Evolutionary conservation across 1,140 invertebrate genomes (phyloP).

Genomic region (Drosophila sp.): DNA sequence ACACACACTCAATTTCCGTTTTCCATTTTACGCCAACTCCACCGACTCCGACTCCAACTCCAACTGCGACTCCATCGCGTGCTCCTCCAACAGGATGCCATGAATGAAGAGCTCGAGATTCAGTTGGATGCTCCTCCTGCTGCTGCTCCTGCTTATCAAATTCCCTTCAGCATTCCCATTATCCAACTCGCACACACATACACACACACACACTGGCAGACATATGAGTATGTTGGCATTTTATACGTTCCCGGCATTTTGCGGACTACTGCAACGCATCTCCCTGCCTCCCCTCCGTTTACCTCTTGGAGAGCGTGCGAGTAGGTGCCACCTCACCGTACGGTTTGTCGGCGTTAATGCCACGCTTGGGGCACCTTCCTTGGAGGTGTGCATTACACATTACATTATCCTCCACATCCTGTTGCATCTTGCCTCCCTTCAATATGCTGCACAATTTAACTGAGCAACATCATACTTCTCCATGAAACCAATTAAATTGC

Average conservation of each 20-base stretch:
- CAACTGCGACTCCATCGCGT: not conserved
- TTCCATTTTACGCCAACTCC: slow-evolving; percentile 53
- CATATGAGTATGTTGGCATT: slow-evolving; percentile 39
- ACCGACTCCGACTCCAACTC: not conserved
- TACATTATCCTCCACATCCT: slow-evolving; percentile 40
- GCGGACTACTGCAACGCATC: slow-evolving; percentile 44
- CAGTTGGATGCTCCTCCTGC: slow-evolving; percentile 39
- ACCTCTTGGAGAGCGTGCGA: too few relatives aligned
- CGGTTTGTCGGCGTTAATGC: slow-evolving; percentile 57
- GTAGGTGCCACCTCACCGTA: slow-evolving; percentile 1
- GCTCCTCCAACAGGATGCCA: too few relatives aligned
- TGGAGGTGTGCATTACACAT: slow-evolving; percentile 64
- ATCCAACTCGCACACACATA: slow-evolving; percentile 5
- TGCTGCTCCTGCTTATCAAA: slow-evolving; percentile 47
- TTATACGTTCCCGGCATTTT: slow-evolving; percentile 55
- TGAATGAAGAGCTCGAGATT: slow-evolving; percentile 31
- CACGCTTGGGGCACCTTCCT: slow-evolving; percentile 43
- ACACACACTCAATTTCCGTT: slow-evolving; percentile 78
- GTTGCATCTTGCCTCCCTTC: not conserved
- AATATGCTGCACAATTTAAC: slow-evolving; percentile 11
- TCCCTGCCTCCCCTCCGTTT: slow-evolving; percentile 14
- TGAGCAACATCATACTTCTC: slow-evolving; percentile 1
- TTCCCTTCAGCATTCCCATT: slow-evolving; percentile 23
- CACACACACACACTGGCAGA: not conserved
- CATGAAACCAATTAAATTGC: slow-evolving; percentile 16